Conservation (phyloP, 2,797 vertebrate species). For the Melanotaenia trifasciata region DNA sequence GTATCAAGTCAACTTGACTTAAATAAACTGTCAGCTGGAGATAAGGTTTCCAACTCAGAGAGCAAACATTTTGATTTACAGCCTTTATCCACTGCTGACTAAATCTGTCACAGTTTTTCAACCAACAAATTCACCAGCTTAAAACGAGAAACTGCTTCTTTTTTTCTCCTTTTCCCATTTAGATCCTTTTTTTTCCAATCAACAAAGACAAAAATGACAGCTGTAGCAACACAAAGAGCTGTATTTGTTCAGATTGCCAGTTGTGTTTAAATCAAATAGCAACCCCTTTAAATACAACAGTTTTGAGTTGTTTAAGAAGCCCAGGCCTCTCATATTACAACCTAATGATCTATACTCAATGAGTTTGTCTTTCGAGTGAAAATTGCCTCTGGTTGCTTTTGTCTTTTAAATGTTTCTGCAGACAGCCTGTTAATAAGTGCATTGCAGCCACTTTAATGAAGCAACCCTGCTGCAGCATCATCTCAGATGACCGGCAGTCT, state of each 20-base stretch:
- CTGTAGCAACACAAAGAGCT: background rate
- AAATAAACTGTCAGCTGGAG: no score
- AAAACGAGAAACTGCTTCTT: background rate
- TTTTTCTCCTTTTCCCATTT: no score
- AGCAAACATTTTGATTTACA: no score
- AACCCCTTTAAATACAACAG: background rate
- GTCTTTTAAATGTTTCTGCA: slow-evolving; percentile 6
- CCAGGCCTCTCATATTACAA: no score
- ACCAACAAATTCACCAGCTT: background rate
- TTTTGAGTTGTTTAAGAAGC: no score
- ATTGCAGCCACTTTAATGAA: slow-evolving; percentile 4
- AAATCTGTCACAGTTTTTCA: background rate
- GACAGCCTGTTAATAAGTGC: slow-evolving; percentile 14
- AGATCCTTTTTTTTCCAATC: background rate
- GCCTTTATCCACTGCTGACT: no score
- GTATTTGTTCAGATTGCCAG: no score
- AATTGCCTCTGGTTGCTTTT: background rate
- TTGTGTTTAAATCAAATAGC: background rate
- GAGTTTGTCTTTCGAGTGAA: background rate
- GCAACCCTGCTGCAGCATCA: slow-evolving; percentile 32
- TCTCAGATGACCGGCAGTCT: slow-evolving; percentile 41
- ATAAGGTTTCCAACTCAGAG: no score
- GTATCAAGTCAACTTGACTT: no score
- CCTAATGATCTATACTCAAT: background rate
- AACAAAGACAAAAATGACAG: no score